Base-by-base conservation (phyloP, 1,140 invertebrate genomes). In the Neotoxoptera formosana region DNA sequence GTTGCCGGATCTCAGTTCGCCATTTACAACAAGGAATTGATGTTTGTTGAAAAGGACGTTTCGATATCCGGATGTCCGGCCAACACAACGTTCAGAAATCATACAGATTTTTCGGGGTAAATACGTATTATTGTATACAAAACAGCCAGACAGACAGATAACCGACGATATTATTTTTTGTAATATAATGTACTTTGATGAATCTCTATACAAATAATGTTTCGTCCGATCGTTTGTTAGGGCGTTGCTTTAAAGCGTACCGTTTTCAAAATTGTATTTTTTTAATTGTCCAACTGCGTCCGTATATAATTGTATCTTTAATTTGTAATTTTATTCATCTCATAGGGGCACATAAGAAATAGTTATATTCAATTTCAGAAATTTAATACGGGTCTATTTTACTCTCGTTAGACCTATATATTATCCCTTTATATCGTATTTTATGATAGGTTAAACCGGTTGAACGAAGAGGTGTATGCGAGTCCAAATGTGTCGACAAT, bases 1-100 rank as follows among this genome's bases (percentile, higher is more conserved):
- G 98, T 97, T 0, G 95, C 98, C n/a, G 98, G 98, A 8, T 97
- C 97, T 0, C 97, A 98, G 95, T 96, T 97, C 6, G 96, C 97
- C 20, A 97, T 98, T 94, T 96, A 97, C 14, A 95, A 95, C 7
- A 96, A 97, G 0, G 95, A 95, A 41, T 97, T 97, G 87, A 94
- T 95, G 0, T 96, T 96, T 90, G 93, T 94, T 4, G 94, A 67
- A 17, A 94, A 94, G 93, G 94, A 94, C 0, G 91, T 95, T 41
- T 94, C 94, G 14, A 93, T 94, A 21, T 83, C 94, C 23, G 94
- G 94, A 41, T 95, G 94, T 91, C 84, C 93, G 2, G 91, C 76
- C 30, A 48, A 60, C 21, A 60, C 93, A 30, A 87, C 81, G 9
- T 51, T 81, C 25, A 41, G 25, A 4, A 76, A 56, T 23, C 67